phyloP scores from a whole-genome alignment of 2,113 vertebrate genomes.

The Lepisosteus oculatus region DNA sequence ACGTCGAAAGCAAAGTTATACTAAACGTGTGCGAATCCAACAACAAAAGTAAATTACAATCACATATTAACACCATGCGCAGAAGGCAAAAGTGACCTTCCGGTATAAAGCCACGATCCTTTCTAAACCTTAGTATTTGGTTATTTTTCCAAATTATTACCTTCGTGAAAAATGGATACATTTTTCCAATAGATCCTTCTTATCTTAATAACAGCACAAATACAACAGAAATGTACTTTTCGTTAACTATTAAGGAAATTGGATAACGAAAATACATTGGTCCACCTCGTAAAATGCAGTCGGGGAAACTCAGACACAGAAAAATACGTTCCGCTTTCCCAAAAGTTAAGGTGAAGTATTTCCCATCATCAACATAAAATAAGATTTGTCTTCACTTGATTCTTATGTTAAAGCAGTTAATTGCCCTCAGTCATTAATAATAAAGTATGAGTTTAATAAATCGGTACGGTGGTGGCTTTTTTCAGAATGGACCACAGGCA shows the following conservation, averaged over 20 bases:
- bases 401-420: too few species aligned
- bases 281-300: too few species aligned
- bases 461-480: too few species aligned
- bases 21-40: background rate
- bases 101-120: background rate
- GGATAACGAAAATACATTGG: background rate
- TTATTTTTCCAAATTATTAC: constrained; percentile 2
- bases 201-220: too few species aligned
- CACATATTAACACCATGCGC: too few species aligned
- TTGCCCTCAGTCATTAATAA: too few species aligned
- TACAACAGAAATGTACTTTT: background rate
- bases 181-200: background rate
- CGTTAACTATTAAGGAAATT: background rate
- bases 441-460: too few species aligned
- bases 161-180: constrained; percentile 28
- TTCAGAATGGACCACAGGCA: too few species aligned
- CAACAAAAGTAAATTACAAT: too few species aligned
- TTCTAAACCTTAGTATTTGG: background rate
- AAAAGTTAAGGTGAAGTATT: background rate
- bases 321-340: background rate
- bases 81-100: background rate
- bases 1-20: background rate
- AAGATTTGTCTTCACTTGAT: too few species aligned
- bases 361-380: background rate
- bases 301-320: background rate